Base-by-base conservation (phyloP, 1,140 invertebrate genomes). In the Proctacanthus coquilletti region DNA sequence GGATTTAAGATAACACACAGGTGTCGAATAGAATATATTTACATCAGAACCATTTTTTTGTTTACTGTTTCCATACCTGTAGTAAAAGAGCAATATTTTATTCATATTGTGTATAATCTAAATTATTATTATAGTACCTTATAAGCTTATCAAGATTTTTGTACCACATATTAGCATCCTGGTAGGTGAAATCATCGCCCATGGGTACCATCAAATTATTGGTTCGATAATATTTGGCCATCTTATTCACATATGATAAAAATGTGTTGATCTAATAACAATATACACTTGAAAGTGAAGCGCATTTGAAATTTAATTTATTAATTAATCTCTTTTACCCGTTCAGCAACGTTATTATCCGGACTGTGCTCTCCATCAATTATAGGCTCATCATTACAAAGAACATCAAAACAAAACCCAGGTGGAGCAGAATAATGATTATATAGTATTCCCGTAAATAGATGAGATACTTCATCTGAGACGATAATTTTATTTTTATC, bases 161-260 rank as follows among this genome's bases (percentile, higher is more conserved):
- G 52, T 74, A 95, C 77, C 83, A 89, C 56, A 74, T 74, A 46
- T 75, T 61, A 1, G 91, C 88, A 52, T 83, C 74, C 49, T 85
- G 79, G 59, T 88, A 95, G 45, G 81, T 72, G 53, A 96, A 96
- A 66, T 96, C 91, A 44, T 77, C 77, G 1, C 92, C 91, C 88
- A 95, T 94, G 0, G 87, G 56, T 34, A 93, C 63, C 33, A 93
- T 68, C 8, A 93, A 64, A 56, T 94, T 79, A 45, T 80, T 75
- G 0, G 75, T 74, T 34, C 58, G 57, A 54, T 78, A 82, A 9
- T 56, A 52, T 38, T 53, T 39, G 0, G 69, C 56, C 64, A 76
- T 70, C 35, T 64, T 61, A 25, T 56, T 44, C 21, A 66, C 58
- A 52, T 71, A 73, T 10, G 61, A 51, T 39, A 79, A 47, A 49